Evolutionary conservation across 2,888 invertebrate species (phyloP), one percentile per base, ranked within the genome.

Genomic region (Tromatobia lineatoria): DNA sequence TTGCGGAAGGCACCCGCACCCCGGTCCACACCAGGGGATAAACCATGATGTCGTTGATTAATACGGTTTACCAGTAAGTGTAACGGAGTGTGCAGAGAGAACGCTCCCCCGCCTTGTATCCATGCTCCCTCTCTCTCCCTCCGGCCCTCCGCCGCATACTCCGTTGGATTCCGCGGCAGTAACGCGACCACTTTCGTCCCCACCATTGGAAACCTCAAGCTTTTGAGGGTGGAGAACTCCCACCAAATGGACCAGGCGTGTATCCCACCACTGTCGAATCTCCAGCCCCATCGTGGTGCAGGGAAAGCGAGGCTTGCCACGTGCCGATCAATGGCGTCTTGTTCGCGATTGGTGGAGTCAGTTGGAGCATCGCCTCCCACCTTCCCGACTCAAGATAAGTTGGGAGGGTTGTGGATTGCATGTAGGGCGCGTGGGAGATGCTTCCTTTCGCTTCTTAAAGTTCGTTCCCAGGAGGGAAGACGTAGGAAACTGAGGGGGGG

Each of bases 51-150:
- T 93, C 93, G 93, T 93, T 93, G 93, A 93, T 93, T 93, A 93
- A 93, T 93, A 93, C 93, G 93, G 93, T 93, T 93, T 93, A 93
- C 92, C 93, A 92, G 93, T 93, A 93, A 93, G 93, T 93, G 93
- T 93, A 93, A 93, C 93, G 93, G 93, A 93, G 93, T 93, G 93
- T 93, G 93, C 91, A 92, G 93, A 93, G 80, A 70, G 81, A 82
- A 15, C 90, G 89, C 75, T 59, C 86, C 79, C 87, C 80, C 80
- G 85, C 74, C 66, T 80, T 50, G 67, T 75, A 38, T 69, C 79
- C 61, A 67, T 66, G 47, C 83, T 78, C 80, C 85, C 70, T 78
- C 86, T 74, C 75, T 82, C 67, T 85, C 85, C 64, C 77, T 83
- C 80, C 82, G 83, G 67, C 83, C 57, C 75, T 82, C 80, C 83